Base-by-base conservation (phyloP, 2,888 invertebrate genomes). In the Drosophila antonietae region DNA sequence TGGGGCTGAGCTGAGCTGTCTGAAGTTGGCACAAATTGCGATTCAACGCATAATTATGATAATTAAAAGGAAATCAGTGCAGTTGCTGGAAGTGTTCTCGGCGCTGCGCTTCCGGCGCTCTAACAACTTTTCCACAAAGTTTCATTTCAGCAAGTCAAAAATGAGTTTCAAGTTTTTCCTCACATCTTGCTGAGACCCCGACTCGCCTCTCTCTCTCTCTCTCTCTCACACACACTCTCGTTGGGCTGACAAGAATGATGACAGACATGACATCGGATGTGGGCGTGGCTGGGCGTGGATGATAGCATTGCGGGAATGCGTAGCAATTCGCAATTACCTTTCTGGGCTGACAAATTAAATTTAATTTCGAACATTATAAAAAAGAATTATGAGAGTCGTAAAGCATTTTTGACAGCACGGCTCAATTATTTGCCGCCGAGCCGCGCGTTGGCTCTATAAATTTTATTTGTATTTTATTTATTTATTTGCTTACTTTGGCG, bases 11-110 rank as follows among this genome's bases (percentile, higher is more conserved):
- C 23, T 23, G 23, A 23, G 23, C 23, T 33, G 51, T 51, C 51
- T 51, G 51, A 33, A 51, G 55, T 46, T 44, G 67, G 58, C 52
- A 55, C 31, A 68, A 80, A 71, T 73, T 72, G 69, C 76, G 70
- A 72, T 73, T 81, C 63, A 70, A 68, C 73, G 72, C 72, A 69
- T 80, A 89, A 87, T 87, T 81, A 81, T 73, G 61, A 83, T 83
- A 87, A 87, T 84, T 89, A 84, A 89, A 87, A 69, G 75, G 72
- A 81, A 83, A 83, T 83, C 89, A 80, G 65, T 66, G 62, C 61
- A 69, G 46, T 46, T 61, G 46, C 49, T 35, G 65, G 65, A 61
- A 75, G 23, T 73, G 73, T 63, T 53, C 62, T 57, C 58, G 10
- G 49, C 49, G 58, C 46, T 68, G 65, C 53, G 57, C 52, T 56